Conservation (phyloP, 2,113 vertebrate species). For the Psilopsiagon aurifrons region DNA sequence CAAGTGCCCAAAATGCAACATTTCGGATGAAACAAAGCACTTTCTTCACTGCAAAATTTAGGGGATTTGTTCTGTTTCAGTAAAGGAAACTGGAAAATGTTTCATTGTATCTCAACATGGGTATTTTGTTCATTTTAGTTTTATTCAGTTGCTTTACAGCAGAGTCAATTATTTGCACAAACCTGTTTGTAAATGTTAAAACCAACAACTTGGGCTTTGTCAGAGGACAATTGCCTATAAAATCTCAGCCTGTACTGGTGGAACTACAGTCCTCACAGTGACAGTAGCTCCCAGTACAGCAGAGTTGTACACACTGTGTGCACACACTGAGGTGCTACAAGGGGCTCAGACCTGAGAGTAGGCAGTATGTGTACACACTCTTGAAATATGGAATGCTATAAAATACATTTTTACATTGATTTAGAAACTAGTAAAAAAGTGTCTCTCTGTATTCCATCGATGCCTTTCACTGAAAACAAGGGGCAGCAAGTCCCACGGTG, state of each 20-base stretch:
- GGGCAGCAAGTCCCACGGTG: neutral
- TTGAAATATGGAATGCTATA: neutral
- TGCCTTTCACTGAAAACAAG: neutral
- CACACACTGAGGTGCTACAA: neutral
- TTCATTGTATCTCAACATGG: neutral
- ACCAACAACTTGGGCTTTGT: neutral
- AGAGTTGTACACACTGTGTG: neutral
- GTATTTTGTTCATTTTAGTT: neutral
- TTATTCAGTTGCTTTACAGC: neutral
- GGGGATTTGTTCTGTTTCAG: neutral
- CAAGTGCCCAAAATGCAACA: neutral
- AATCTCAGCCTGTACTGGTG: neutral
- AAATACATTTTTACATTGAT: neutral
- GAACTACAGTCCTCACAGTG: neutral
- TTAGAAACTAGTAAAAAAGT: neutral
- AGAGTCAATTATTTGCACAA: neutral
- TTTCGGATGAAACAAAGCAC: constrained; percentile 7
- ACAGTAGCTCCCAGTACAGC: neutral
- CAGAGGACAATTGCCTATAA: neutral
- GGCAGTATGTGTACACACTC: rapidly evolving
- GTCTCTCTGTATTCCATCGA: neutral
- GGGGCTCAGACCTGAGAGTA: neutral
- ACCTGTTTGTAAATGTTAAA: neutral
- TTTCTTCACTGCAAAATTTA: neutral
- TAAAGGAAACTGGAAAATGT: neutral